Base-by-base conservation (phyloP, 2,113 vertebrate species). In the Daubentonia madagascariensis region DNA sequence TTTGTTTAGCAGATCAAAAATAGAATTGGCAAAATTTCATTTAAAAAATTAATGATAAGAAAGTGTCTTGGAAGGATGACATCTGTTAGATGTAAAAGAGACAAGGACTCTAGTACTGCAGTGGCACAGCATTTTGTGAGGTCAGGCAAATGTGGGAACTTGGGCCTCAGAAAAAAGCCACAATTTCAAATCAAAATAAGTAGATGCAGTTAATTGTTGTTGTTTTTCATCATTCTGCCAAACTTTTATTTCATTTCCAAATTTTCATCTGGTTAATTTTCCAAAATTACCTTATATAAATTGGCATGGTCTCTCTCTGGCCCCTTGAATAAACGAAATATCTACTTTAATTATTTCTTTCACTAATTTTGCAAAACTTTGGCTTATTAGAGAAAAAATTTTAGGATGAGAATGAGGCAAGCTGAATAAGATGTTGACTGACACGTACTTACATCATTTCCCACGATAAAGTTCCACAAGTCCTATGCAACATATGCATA, bases 1-100 rank as follows among this genome's bases (percentile, higher is more conserved):
- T 93, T 85, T 96, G 8, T 22, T 96, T 88, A 87, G 30, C 1
- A 73, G 40, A 92, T 78, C 35, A 97, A 84, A 92, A 54, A 23
- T 63, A 88, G 8, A 25, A 63, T 35, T 89, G 50, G 37, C 16
- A 96, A 95, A 70, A 32, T 40, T 73, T 95, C 48, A 57, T 37
- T 86, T 68, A 28, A 50, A 40, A 78, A 70, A 25, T 70, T 45
- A 84, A 92, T 1, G 32, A 32, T 75, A 79, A 86, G 2, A 70
- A 76, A 25, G 40, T 40, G 0, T 54, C 25, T 72, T 76, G n/a
- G 17, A 85, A 79, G 30, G 6, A 50, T 78, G 6, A 4, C 16
- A 54, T 76, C 52, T 89, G 10, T 80, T 83, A 50, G 45, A 52
- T 78, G 11, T 6, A 23, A 73, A 86, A n/a, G 25, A 52, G 70